Evolutionary conservation across 2,797 vertebrate species (phyloP).

Genomic region (Clamator glandarius): DNA sequence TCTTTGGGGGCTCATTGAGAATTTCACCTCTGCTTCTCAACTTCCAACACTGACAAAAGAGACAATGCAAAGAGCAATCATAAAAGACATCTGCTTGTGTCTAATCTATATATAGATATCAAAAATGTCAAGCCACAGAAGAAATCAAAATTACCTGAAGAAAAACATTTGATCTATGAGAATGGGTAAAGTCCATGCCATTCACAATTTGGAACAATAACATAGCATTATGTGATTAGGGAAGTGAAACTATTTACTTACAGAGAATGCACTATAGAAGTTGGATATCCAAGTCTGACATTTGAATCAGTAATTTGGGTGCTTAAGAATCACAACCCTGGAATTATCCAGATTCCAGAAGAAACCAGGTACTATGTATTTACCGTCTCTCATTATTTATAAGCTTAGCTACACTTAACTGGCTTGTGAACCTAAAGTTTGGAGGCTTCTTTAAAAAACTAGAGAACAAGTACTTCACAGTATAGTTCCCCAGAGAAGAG

Average conservation of each 20-base stretch:
- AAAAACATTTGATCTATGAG: background rate
- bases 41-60: background rate
- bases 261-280: background rate
- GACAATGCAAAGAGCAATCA: background rate
- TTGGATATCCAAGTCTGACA: background rate
- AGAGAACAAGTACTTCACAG: background rate
- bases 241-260: background rate
- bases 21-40: background rate
- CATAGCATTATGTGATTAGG: background rate
- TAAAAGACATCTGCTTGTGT: background rate
- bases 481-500: background rate
- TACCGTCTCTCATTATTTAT: background rate
- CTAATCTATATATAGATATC: background rate
- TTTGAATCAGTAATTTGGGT: background rate
- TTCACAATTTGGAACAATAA: background rate
- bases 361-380: background rate
- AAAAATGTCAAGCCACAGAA: background rate
- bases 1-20: background rate
- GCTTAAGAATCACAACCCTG: background rate
- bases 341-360: background rate
- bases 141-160: background rate
- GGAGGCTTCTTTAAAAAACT: no score
- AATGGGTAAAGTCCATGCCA: background rate
- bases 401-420: background rate
- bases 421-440: background rate